phyloP scores from a whole-genome alignment of 2,888 invertebrate genomes.

The Chymomyza amoena region DNA sequence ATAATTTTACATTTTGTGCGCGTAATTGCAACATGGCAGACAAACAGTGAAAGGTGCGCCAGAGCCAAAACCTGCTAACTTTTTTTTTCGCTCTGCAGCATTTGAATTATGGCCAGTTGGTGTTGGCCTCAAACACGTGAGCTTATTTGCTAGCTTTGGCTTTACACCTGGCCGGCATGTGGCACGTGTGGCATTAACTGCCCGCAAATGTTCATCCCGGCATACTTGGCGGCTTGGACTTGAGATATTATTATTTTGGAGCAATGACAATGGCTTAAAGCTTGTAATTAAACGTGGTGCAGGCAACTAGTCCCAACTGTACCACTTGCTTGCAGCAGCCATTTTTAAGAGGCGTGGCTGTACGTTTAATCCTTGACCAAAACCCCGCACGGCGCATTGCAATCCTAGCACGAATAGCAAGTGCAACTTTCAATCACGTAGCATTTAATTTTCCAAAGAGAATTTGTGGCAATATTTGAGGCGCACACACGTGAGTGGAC shows the following conservation, averaged over 20 bases:
- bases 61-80: not conserved
- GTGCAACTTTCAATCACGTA: conserved; percentile 51
- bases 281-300: conserved; percentile 44
- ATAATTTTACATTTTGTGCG: conserved; percentile 12
- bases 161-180: not conserved
- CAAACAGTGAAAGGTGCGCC: not conserved
- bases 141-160: not conserved
- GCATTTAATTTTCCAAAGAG: conserved; percentile 59
- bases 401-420: conserved; percentile 11
- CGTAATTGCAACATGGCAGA: not conserved
- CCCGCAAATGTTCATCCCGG: not conserved
- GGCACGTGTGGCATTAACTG: not conserved
- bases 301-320: not conserved
- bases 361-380: not conserved
- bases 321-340: conserved; percentile 26
- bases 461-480: conserved; percentile 39
- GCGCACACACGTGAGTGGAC: conserved; percentile 19
- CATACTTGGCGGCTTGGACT: not conserved
- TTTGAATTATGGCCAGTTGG: not conserved
- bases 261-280: conserved; percentile 29
- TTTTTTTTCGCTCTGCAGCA: not conserved
- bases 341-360: conserved; percentile 3
- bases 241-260: not conserved
- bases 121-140: not conserved
- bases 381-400: not conserved